Conservation (phyloP, 2,113 vertebrate species). For the Bagarius yarrelli region DNA sequence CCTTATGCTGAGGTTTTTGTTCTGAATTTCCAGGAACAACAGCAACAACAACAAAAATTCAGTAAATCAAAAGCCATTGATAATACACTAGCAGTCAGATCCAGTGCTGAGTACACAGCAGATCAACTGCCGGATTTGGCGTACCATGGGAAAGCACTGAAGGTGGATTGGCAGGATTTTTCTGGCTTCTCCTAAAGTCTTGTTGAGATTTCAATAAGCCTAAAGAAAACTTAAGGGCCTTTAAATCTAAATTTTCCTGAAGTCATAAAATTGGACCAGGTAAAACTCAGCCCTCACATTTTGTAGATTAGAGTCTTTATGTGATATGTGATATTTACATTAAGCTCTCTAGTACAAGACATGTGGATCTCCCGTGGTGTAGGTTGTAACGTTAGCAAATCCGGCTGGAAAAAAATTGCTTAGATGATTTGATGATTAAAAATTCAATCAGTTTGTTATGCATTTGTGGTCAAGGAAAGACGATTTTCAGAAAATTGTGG, state of each 20-base stretch:
- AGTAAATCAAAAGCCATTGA: constrained; percentile 68
- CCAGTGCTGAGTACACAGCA: constrained; percentile 50
- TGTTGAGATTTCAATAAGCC: constrained; percentile 76
- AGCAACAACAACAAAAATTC: constrained; percentile 54
- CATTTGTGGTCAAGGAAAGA: no score
- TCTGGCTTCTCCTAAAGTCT: constrained; percentile 61
- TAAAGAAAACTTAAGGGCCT: constrained; percentile 73
- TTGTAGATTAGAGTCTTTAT: constrained; percentile 68
- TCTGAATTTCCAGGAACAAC: constrained; percentile 46
- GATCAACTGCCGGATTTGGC: constrained; percentile 66
- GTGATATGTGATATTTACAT: constrained; percentile 59
- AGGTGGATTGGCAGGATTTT: constrained; percentile 60
- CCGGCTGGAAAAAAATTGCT: background rate
- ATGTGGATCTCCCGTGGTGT: constrained; percentile 8
- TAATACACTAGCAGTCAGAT: constrained; percentile 59
- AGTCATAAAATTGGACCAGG: constrained; percentile 66
- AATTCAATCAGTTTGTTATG: no score
- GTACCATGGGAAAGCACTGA: constrained; percentile 65
- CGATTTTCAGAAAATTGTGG: no score
- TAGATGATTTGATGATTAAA: no score
- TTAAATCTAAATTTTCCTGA: constrained; percentile 74
- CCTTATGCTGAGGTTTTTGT: constrained; percentile 54
- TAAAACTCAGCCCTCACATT: constrained; percentile 70
- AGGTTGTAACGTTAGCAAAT: constrained; percentile 60
- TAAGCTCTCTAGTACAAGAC: constrained; percentile 48